Base-by-base conservation (phyloP, 2,888 invertebrate genomes). In the Leptinotarsa peninsularis region DNA sequence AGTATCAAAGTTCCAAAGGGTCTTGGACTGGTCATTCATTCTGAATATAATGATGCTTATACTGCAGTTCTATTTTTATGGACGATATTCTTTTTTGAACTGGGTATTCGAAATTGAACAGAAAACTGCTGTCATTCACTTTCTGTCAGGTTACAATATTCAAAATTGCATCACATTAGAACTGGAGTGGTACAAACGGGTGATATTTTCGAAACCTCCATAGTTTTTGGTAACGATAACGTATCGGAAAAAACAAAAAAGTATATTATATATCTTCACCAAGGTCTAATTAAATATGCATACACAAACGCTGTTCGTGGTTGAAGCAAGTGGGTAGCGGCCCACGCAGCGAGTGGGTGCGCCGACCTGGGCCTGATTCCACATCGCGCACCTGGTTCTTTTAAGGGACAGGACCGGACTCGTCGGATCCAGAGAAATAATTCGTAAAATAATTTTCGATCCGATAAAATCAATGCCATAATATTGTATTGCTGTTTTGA, bases 201-300 rank as follows among this genome's bases (percentile, higher is more conserved):
- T 18, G 23, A 58, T 13, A 58, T 52, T 69, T 33, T 5, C 21
- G 56, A 56, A 69, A 58, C 21, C 23, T 54, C 15, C 14, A 13
- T 17, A 21, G n/a, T 70, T 70, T 43, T 70, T 10, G 58, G 33
- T 70, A 54, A 58, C 58, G 49, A 58, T 49, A 70, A 7, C 15
- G 54, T 43, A 52, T 49, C 60, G 58, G 49, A 71, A 27, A 60
- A n/a, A 33, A 67, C 67, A 49, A 58, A 58, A 67, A 58, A 67
- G 23, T 50, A n/a, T 67, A 58, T 49, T 33, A 52, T 63, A 60
- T 68, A 73, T 18, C 54, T 71, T 69, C 71, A 76, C 78, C 74
- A 74, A 77, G 78, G 76, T 80, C 83, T 86, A 86, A 87, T 87
- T 77, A 86, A 87, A 86, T 86, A 87, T 86, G 86, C 85, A 84